These are phyloP conservation scores for Alces alces DNA, from an alignment of 2,113 vertebrate genomes.

Conservation along the genomic window DNA sequence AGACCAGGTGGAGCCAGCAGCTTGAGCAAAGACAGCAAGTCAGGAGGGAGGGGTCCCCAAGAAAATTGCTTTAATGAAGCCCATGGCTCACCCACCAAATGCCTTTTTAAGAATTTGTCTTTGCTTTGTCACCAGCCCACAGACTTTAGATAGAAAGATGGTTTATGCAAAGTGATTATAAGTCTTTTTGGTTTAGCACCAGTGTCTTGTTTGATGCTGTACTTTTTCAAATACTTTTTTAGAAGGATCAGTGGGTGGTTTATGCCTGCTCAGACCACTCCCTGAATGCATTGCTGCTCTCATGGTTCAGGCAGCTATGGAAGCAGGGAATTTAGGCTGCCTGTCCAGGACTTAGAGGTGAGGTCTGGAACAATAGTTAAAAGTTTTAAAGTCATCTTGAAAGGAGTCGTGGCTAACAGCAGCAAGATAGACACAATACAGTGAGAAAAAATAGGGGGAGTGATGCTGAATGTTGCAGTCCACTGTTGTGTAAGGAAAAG, in stretches of 20 bases:
- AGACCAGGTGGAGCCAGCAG: background rate
- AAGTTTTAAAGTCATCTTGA: background rate
- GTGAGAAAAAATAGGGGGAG: background rate
- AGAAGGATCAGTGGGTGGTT: background rate
- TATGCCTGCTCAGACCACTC: background rate
- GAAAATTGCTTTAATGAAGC: background rate
- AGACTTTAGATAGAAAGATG: background rate
- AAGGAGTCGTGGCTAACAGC: background rate
- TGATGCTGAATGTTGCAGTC: background rate
- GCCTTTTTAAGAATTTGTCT: background rate
- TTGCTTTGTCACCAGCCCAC: background rate
- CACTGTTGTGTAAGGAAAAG: background rate
- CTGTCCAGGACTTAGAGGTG: background rate
- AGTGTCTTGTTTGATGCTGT: background rate
- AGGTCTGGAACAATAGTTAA: background rate
- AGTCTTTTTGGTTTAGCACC: background rate
- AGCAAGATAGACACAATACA: background rate
- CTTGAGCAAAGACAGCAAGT: background rate
- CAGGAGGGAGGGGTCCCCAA: rapidly evolving
- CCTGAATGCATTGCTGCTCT: background rate
- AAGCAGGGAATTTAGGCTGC: background rate
- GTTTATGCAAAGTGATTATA: background rate
- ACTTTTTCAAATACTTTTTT: background rate
- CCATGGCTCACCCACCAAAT: background rate
- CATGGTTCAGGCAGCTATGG: background rate